These are phyloP conservation scores for Cephalotes varians DNA, from an alignment of 2,888 invertebrate species.

Conservation along the genomic window DNA sequence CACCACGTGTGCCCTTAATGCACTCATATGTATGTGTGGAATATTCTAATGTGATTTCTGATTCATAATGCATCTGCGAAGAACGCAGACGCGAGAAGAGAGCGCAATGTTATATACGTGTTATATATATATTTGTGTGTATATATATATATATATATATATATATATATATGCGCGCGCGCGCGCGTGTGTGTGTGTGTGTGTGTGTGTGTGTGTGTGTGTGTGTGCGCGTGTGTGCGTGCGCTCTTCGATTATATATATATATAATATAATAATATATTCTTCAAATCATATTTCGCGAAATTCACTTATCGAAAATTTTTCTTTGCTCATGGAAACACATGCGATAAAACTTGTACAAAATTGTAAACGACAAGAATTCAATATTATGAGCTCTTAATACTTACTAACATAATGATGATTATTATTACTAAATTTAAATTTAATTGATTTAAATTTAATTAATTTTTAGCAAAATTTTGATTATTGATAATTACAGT, in stretches of 20 bases:
- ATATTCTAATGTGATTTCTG: conserved; percentile 79
- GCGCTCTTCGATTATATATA: conserved; percentile 25
- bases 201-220: too few relatives aligned
- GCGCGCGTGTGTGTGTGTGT: too few relatives aligned
- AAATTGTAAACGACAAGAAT: background rate
- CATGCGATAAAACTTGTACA: background rate
- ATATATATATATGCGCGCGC: background rate
- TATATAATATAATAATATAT: conserved; percentile 37
- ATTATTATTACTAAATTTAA: background rate
- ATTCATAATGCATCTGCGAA: conserved; percentile 78
- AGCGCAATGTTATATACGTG: conserved; percentile 51
- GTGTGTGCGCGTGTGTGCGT: too few relatives aligned
- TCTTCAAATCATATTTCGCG: conserved; percentile 35
- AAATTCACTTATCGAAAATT: conserved; percentile 46
- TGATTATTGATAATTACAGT: conserved; percentile 5
- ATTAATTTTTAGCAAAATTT: conserved; percentile 25
- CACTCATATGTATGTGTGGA: conserved; percentile 79
- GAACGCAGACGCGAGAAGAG: conserved; percentile 48
- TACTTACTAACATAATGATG: background rate
- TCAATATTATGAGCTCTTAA: background rate
- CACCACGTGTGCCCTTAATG: conserved; percentile 79
- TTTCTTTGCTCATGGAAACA: background rate
- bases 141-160: background rate
- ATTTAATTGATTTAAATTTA: conserved; percentile 24
- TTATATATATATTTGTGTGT: background rate